Evolutionary conservation across 2,113 vertebrate genomes (phyloP).

Genomic region (Clarias macrocephalus): DNA sequence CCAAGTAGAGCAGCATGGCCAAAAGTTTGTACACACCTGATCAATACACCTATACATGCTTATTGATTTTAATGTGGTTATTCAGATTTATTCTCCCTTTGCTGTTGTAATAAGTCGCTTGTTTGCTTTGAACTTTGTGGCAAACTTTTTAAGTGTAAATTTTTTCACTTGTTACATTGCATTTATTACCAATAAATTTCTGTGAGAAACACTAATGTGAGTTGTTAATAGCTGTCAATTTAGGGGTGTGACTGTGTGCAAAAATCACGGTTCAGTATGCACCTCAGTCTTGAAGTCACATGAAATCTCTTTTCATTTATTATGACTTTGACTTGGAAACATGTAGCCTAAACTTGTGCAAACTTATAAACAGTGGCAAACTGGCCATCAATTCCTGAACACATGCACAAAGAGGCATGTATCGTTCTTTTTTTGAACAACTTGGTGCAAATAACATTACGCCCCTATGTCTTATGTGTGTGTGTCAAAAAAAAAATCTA

Average conservation of each 20-base stretch:
- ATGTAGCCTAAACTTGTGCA: too few relatives aligned
- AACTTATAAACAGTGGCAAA: too few relatives aligned
- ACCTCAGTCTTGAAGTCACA: too few relatives aligned
- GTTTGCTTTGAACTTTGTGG: neutral
- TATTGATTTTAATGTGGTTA: neutral
- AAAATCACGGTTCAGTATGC: too few relatives aligned
- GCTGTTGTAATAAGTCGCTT: neutral
- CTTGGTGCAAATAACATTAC: too few relatives aligned
- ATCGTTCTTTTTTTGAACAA: too few relatives aligned
- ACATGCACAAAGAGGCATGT: too few relatives aligned
- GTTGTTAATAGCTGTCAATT: neutral
- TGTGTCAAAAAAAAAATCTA: neutral
- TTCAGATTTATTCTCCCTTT: neutral
- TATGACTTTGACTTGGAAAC: too few relatives aligned
- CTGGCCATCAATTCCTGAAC: too few relatives aligned
- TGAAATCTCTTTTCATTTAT: too few relatives aligned
- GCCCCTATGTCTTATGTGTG: neutral
- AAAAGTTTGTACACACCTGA: neutral
- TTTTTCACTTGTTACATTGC: neutral
- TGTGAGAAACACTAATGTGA: neutral
- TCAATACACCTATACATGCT: neutral
- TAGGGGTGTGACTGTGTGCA: too few relatives aligned
- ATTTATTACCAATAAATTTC: neutral
- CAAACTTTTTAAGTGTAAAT: neutral
- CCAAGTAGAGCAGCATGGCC: neutral